phyloP scores from a whole-genome alignment of 92 coral and sea anemone species.

The Epizoanthus illoricatus region DNA sequence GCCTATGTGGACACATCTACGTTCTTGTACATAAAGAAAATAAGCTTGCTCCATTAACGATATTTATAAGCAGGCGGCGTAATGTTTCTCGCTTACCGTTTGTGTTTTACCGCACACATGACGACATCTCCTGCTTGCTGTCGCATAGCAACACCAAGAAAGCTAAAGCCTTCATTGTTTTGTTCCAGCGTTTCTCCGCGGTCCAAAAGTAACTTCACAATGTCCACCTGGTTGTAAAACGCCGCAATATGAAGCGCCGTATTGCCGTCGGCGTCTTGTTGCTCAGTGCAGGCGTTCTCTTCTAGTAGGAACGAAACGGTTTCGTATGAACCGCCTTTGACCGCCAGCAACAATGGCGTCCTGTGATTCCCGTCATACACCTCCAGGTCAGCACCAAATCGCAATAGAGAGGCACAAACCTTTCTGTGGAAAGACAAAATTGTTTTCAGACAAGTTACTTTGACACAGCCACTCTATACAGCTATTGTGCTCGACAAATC shows the following conservation, averaged over 20 bases:
- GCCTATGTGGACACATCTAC: too few relatives aligned
- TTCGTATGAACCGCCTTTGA: constrained; percentile 42
- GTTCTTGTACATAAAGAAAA: background rate
- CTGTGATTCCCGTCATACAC: constrained; percentile 41
- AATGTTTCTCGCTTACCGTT: constrained; percentile 42
- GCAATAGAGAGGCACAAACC: constrained; percentile 47
- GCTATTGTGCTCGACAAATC: too few relatives aligned
- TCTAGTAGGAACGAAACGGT: constrained; percentile 51
- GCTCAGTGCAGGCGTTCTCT: constrained; percentile 49
- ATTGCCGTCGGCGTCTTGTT: constrained; percentile 50
- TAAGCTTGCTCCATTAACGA: background rate
- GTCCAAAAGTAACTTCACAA: constrained; percentile 48
- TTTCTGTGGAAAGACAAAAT: background rate
- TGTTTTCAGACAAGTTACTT: too few relatives aligned
- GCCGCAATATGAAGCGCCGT: constrained; percentile 69
- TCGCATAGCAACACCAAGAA: constrained; percentile 55
- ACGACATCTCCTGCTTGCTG: constrained; percentile 36
- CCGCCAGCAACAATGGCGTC: constrained; percentile 64
- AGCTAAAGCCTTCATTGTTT: constrained; percentile 32
- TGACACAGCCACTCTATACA: too few relatives aligned
- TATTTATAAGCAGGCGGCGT: too few relatives aligned
- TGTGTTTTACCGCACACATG: constrained; percentile 40
- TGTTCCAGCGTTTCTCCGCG: constrained; percentile 31
- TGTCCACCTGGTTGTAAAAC: constrained; percentile 35
- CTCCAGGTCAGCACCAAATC: constrained; percentile 61